Evolutionary conservation across 2,888 invertebrate species (phyloP), one percentile per base, ranked within the genome.

Genomic region (Suillia variegata): DNA sequence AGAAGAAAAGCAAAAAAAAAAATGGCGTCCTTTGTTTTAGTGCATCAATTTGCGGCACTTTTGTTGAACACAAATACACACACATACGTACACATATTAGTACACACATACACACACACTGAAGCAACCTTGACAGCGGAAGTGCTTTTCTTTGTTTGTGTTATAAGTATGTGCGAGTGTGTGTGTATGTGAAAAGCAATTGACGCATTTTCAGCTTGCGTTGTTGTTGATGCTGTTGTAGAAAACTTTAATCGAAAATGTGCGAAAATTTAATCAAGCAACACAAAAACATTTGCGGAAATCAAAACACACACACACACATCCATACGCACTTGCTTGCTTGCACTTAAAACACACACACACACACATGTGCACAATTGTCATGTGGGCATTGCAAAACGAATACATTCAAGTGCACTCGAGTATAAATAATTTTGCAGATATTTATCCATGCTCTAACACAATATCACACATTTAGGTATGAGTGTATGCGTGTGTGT

Each of bases 361-460:
- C 10, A 26, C 26, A 26, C 26, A 6, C 26, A 26, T 26, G 26
- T 10, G 5, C 26, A 26, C 26, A 6, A n/a, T 26, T 26, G 26
- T 26, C 26, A 5, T 26, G 17, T 45, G 8, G n/a, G 38, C n/a
- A 38, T 38, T 8, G 8, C 12, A 4, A 38, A 38, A 38, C 17
- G 45, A 5, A 45, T 12, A 8, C 66, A 74, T 73, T 75, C 67
- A 67, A 71, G 68, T 73, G 73, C 73, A 76, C 73, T 74, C 73
- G 66, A 73, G 70, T 72, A 67, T 69, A 74, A 76, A 76, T 76
- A 70, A 74, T 76, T 76, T 73, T 71, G 73, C 58, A 74, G 73
- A 72, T 69, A 45, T 45, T 45, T 45, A 45, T 45, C 5, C 45
- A 4, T 45, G 17, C 45, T 5, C 20, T 45, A 17, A 38, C n/a